Conservation (phyloP, 2,888 invertebrate species). For the Drosophila kambysellisi region DNA sequence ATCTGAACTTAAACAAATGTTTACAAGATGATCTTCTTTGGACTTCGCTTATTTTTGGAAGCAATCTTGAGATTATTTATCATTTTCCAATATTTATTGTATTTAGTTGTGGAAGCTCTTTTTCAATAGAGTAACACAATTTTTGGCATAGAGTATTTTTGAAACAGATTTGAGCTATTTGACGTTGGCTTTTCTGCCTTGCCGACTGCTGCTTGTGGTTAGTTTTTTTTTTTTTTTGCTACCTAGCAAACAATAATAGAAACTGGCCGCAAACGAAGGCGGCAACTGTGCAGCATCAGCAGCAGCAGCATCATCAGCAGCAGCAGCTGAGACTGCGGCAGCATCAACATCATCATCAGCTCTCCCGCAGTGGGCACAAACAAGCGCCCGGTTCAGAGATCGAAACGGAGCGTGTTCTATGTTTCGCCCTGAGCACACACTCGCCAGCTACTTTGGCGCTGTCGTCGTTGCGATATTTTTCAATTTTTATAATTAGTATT, state of each 20-base stretch:
- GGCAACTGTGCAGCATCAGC: constrained; percentile 7
- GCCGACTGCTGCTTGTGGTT: constrained; percentile 40
- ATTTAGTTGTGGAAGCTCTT: background rate
- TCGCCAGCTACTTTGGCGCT: constrained; percentile 67
- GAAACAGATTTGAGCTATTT: constrained; percentile 21
- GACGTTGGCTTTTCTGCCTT: constrained; percentile 18
- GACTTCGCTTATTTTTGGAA: background rate
- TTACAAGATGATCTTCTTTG: background rate
- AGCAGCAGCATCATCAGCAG: constrained; percentile 1
- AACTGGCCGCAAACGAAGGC: constrained; percentile 53
- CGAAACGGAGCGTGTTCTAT: constrained; percentile 58
- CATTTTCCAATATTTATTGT: background rate
- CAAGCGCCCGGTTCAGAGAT: constrained; percentile 58
- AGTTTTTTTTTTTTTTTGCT: constrained; percentile 49
- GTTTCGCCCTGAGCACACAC: constrained; percentile 59
- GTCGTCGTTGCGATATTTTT: constrained; percentile 75
- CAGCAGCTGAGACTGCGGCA: constrained; percentile 1
- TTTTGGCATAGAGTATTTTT: constrained; percentile 38
- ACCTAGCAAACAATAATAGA: constrained; percentile 75
- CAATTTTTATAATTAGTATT: constrained; percentile 81
- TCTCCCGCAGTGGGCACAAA: constrained; percentile 66
- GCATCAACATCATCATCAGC: constrained; percentile 28
- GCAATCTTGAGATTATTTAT: background rate
- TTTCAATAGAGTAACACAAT: background rate
- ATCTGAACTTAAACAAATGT: background rate